Percentiles rank a stretch among this genome's conserved stretches.
Conservation (phyloP, 2,888 invertebrate genomes). For the Diarsia rubi region DNA sequence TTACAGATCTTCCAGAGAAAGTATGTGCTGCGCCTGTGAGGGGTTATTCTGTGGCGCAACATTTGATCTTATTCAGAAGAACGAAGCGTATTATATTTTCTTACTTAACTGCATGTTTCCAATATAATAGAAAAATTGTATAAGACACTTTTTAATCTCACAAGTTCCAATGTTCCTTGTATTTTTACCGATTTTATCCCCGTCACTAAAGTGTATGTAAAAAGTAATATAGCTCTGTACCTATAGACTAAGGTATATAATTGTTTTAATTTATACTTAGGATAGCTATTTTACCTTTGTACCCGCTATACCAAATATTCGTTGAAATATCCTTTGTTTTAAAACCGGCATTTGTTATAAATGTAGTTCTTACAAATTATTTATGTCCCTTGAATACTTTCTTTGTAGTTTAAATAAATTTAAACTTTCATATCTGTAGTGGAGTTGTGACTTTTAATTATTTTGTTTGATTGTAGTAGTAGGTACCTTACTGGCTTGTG, state of each 20-base stretch:
- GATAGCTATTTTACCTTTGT: conserved; percentile 59
- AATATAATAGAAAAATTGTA: neutral
- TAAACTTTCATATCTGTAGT: no score
- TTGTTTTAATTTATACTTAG: conserved; percentile 66
- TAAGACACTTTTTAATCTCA: neutral
- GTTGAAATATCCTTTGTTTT: conserved; percentile 69
- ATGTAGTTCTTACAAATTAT: conserved; percentile 65
- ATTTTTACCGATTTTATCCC: conserved; percentile 23
- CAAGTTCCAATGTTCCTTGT: conserved; percentile 35
- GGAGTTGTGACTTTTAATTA: neutral
- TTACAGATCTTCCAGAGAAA: neutral
- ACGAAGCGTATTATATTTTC: neutral
- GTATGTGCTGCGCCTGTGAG: neutral
- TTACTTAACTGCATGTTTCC: neutral
- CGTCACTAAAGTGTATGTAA: conserved; percentile 54
- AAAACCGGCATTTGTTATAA: conserved; percentile 69
- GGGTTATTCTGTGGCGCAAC: neutral
- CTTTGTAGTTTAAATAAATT: neutral
- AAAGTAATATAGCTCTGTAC: conserved; percentile 47
- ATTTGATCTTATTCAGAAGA: neutral
- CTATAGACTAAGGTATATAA: conserved; percentile 57
- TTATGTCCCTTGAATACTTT: conserved; percentile 16
- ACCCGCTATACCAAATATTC: conserved; percentile 73
- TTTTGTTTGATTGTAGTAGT: neutral
- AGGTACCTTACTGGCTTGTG: neutral